Base-by-base conservation (phyloP, 1,140 invertebrate species). In the Danaus plexippus region DNA sequence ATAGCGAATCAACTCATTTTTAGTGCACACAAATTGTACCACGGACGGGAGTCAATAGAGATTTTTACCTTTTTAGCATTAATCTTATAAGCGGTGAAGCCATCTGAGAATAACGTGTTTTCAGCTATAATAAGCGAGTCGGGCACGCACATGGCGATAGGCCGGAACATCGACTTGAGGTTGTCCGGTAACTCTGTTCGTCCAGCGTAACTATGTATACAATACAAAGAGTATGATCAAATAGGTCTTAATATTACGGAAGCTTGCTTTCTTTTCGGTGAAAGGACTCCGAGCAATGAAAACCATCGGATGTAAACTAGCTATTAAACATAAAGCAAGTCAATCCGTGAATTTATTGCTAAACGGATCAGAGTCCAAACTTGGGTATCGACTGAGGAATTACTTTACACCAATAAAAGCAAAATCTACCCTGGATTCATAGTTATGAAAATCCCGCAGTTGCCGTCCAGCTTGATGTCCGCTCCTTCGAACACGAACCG, bases 61-160 rank as follows among this genome's bases (percentile, higher is more conserved):
- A 42, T 42, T 10, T 18, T 40, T 54, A 91, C 92, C 87, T 97
- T 97, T 59, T 92, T 94, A 1, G 95, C 94, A 41, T 96, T 88
- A 1, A 90, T 80, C 47, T 92, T 90, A 1, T 94, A 94, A 65
- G 93, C 92, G 49, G 92, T 90, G 75, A 97, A 97, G 1, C 96
- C 96, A 82, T 94, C 95, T 10, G 94, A 95, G 78, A 96, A 96
- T 1, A 97, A 83, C 10, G 91, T 92, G 63, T 97, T 96, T 84
- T 97, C 95, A 0, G 94, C 95, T 66, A 97, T 97, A 68, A 96
- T 92, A 11, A 91, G 91, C 60, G 93, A 96, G 76, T 97, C 95
- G 0, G 96, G 96, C 9, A 96, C 94, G 90, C 97, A 96, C 95
- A 98, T 97, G 1, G 95, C 93, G 58, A 97, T 96, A n/a, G 96